Evolutionary conservation across 1,140 invertebrate genomes (phyloP), one percentile per base, ranked within the genome.

Genomic region (Tribolium castaneum): DNA sequence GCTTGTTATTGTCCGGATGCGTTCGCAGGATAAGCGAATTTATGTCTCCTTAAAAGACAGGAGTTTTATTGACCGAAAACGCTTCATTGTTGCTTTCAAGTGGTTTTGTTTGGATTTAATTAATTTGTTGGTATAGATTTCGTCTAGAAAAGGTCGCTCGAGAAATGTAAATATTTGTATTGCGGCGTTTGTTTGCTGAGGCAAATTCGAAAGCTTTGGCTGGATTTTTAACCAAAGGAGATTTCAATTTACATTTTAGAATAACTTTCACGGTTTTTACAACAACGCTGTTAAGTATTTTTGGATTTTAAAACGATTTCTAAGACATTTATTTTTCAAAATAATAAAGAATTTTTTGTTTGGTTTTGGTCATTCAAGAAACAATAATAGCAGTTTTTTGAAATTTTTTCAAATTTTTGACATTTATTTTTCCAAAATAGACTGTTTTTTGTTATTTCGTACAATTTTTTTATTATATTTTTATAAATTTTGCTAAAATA

Each of bases 1-100:
- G 52, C 12, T 16, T 56, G 14, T 19, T 56, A 19, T 59, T 59
- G 22, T 19, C 19, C 45, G 50, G 50, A 51, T 51, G 35, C 45
- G 39, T 70, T 59, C 54, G 1, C 14, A 9, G 52, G 12, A n/a
- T n/a, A n/a, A 12, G 12, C 13, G 25, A 72, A 72, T 45, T 50
- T 50, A 72, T 51, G 70, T 13, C 7, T 5, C 6, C 10, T 30
- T 72, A 51, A 30, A 50, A 54, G 71, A 45, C 19, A 19, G 14
- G 50, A 19, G 16, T 34, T 35, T 54, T 54, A 74, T 54, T 54
- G 52, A 52, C 71, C 49, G 12, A 54, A 34, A 74, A 52, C 39
- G 45, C 35, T 34, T 54, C 22, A 12, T 13, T 16, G 10, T 72
- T 50, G 9, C 71, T 34, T 73, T 49, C 22, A 54, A 74, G 39